These are phyloP conservation scores for Pycnomerus fuliginosus DNA, from an alignment of 2,888 invertebrate genomes.

Conservation along the genomic window DNA sequence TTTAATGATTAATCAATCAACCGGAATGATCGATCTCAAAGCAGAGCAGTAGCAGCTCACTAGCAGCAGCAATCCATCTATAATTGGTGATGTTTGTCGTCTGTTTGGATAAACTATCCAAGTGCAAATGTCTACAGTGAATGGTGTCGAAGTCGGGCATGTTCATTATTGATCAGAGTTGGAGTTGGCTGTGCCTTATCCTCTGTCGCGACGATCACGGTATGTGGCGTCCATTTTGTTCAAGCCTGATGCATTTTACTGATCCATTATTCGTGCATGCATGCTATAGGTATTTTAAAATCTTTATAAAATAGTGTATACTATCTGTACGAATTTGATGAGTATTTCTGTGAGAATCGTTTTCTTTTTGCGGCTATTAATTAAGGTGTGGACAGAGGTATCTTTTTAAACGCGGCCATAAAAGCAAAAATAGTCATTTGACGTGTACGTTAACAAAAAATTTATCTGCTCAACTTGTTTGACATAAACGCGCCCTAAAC, in stretches of 20 bases:
- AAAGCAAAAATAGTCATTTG: constrained; percentile 4
- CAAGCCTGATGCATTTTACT: constrained; percentile 1
- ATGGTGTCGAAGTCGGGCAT: constrained; percentile 46
- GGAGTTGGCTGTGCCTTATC: constrained; percentile 47
- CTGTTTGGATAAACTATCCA: constrained; percentile 31
- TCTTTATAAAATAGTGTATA: too few relatives aligned
- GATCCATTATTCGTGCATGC: too few relatives aligned
- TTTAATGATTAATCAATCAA: constrained; percentile 23
- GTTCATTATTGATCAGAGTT: constrained; percentile 53
- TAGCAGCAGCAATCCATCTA: constrained; percentile 16
- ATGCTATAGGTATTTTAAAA: too few relatives aligned
- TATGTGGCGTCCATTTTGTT: constrained; percentile 49
- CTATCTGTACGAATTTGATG: too few relatives aligned
- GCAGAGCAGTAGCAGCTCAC: constrained; percentile 17
- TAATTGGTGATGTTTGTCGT: constrained; percentile 21
- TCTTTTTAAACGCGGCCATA: too few relatives aligned
- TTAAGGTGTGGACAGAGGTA: too few relatives aligned
- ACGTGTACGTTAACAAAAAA: constrained; percentile 15
- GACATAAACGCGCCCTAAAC: constrained; percentile 13
- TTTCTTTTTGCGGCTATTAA: too few relatives aligned
- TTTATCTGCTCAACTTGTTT: constrained; percentile 18
- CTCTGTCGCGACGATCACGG: constrained; percentile 50
- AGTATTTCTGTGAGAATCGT: too few relatives aligned
- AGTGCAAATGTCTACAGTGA: constrained; percentile 39
- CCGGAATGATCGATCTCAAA: constrained; percentile 20